A percentile compares a stretch with the other conserved stretches of the same genome.
phyloP scores from a whole-genome alignment of 1,140 invertebrate genomes.

The Drosophila insularis region DNA sequence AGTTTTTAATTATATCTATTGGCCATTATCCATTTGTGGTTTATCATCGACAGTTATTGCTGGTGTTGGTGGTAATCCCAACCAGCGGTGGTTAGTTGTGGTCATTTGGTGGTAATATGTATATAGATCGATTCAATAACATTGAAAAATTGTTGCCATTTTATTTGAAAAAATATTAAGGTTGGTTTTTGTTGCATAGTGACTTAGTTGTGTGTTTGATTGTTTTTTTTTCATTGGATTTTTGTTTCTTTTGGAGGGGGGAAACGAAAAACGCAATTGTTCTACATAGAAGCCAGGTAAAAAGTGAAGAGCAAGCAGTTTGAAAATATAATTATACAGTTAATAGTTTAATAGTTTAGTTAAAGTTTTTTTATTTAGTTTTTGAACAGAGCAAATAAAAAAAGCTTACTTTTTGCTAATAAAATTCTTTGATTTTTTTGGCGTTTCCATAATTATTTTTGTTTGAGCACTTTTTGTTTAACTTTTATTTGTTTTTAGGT shows the following conservation, averaged over 20 bases:
- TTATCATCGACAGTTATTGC: neutral
- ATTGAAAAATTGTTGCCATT: neutral
- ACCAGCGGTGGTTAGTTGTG: constrained; percentile 1
- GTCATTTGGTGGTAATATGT: constrained; percentile 1
- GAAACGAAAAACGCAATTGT: neutral
- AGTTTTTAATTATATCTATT: neutral
- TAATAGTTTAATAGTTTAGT: neutral
- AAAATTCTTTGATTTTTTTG: neutral
- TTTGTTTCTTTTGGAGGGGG: constrained; percentile 11
- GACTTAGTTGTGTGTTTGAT: neutral
- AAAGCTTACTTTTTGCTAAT: neutral
- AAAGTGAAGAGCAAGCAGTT: constrained; percentile 6
- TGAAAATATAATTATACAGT: neutral
- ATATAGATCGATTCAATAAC: neutral
- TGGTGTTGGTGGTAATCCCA: neutral
- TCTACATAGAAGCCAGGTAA: neutral
- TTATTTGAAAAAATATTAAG: neutral
- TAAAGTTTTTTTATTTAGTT: neutral
- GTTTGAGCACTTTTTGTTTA: constrained; percentile 26
- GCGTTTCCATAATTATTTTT: constrained; percentile 24
- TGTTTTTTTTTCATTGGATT: neutral
- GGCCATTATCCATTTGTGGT: neutral
- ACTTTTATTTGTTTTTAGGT: constrained; percentile 14
- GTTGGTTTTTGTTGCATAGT: neutral
- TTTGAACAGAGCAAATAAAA: constrained; percentile 11